Base-by-base conservation (phyloP, 2,888 invertebrate genomes). In the Odontothrips loti region DNA sequence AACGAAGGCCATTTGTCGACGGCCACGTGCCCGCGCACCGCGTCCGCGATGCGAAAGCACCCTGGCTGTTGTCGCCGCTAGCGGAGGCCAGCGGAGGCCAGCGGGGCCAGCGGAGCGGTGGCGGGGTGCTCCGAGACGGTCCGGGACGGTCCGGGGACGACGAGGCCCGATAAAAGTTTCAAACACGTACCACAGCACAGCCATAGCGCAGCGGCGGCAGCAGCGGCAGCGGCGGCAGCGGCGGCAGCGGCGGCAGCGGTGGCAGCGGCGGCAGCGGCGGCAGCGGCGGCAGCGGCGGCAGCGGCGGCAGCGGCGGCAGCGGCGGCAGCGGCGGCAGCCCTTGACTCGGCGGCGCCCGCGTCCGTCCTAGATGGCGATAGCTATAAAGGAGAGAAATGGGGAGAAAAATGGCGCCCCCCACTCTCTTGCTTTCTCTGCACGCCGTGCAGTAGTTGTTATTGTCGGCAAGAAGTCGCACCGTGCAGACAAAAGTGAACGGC, bases 301-400 rank as follows among this genome's bases (percentile, higher is more conserved):
- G 17, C 17, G 58, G 17, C 6, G 20, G 58, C 20, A 15, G 58
- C 58, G 17, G 58, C 17, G 58, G 17, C 6, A 6, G 58, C 20
- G 58, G 58, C 58, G 17, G 58, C 17, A n/a, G 20, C 58, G 17
- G 58, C 58, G 12, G 20, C 58, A 0, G 17, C 17, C 58, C 58
- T 17, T n/a, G 58, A 17, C 58, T 12, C 58, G 58, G 20, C n/a
- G 15, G 17, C 58, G 58, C 58, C 58, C 51, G 20, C 17, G 58
- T 20, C 17, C 58, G 58, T n/a, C 58, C 17, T 17, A 17, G 58
- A 58, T 58, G 58, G n/a, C 58, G 58, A 58, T 58, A 58, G 58
- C 58, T 58, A 58, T 58, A 58, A 58, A 58, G 58, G 58, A 58
- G 58, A 58, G 58, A 58, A 58, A 58, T 58, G 58, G 58, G 58